Conservation (phyloP, 2,113 vertebrate species). For the Phoxinus phoxinus region DNA sequence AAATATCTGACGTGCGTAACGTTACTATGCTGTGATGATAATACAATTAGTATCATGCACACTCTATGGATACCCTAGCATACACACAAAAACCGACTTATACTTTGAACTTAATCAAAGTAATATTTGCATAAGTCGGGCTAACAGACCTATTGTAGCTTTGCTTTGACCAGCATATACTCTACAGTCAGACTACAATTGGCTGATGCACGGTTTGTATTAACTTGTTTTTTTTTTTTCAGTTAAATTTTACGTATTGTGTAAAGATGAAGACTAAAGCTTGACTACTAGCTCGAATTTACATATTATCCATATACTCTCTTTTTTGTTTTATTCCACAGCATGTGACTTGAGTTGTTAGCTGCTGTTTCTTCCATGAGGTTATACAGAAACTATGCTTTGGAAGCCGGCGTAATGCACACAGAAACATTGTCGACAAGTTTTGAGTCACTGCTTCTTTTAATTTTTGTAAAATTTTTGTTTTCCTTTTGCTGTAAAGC, state of each 20-base stretch:
- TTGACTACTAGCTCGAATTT: background rate
- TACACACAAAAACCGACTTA: too few relatives aligned
- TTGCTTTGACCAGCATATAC: too few relatives aligned
- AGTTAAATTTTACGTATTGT: background rate
- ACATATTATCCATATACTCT: background rate
- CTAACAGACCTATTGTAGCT: background rate
- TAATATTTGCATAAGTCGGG: background rate
- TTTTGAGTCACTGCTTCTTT: background rate
- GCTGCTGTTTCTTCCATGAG: background rate
- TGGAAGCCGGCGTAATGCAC: background rate
- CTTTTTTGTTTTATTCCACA: background rate
- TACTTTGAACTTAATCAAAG: background rate
- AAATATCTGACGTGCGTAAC: too few relatives aligned
- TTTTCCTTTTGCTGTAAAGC: slow-evolving; percentile 43
- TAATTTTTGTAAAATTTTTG: slow-evolving; percentile 22
- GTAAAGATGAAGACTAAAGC: background rate
- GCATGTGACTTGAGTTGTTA: background rate
- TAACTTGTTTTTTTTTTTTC: background rate
- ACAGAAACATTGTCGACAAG: background rate
- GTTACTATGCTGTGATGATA: too few relatives aligned
- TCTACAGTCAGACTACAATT: background rate
- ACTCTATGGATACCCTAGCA: too few relatives aligned
- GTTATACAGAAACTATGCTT: slow-evolving; percentile 7
- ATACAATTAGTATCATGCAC: too few relatives aligned
- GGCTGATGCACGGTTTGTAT: background rate